phyloP scores from a whole-genome alignment of 2,797 vertebrate genomes.

The Trachurus trachurus region DNA sequence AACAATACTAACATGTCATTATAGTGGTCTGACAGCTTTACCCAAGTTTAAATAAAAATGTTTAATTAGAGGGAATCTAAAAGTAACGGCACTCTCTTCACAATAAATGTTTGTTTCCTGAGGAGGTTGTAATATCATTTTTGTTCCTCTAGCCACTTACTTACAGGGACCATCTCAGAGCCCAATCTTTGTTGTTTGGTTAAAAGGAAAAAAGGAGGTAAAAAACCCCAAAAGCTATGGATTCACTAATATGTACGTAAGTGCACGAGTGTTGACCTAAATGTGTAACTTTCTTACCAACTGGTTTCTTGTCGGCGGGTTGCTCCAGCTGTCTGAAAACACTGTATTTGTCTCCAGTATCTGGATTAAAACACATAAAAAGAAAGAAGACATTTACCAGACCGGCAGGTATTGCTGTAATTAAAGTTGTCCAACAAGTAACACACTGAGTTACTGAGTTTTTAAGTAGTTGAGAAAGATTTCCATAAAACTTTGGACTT shows the following conservation, averaged over 20 bases:
- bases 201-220: not conserved
- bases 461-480: not conserved
- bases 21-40: constrained; percentile 37
- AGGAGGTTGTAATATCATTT: constrained; percentile 2
- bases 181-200: constrained; percentile 14
- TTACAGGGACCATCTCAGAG: constrained; percentile 44
- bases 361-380: constrained; percentile 79
- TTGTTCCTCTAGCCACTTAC: constrained; percentile 21
- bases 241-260: not conserved
- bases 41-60: constrained; percentile 16
- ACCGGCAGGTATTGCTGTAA: not conserved
- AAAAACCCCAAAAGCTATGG: not conserved
- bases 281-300: constrained; percentile 86
- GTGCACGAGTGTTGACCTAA: not conserved
- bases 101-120: constrained; percentile 8
- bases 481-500: constrained; percentile 8
- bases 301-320: constrained; percentile 90
- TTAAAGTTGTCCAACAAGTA: not conserved
- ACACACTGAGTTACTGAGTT: not conserved
- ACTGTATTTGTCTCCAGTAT: constrained; percentile 95
- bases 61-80: constrained; percentile 33
- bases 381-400: not conserved
- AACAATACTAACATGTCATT: constrained; percentile 19
- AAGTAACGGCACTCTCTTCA: not conserved
- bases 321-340: constrained; percentile 95